Conservation (phyloP, 2,113 vertebrate genomes). For the Triplophysa tibetana region DNA sequence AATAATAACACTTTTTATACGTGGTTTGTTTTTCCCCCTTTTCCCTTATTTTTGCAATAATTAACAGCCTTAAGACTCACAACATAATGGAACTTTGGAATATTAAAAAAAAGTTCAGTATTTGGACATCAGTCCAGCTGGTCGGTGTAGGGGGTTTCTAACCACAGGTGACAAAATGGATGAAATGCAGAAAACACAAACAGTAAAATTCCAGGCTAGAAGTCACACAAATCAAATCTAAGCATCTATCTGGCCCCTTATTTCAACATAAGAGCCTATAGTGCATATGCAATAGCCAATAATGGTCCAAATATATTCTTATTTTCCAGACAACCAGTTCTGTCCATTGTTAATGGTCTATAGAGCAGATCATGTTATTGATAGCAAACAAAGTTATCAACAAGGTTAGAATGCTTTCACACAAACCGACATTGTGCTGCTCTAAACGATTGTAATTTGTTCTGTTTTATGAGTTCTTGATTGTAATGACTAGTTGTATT, state of each 20-base stretch:
- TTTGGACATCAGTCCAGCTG: slow-evolving; percentile 26
- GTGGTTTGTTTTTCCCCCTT: too few relatives aligned
- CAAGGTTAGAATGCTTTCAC: background rate
- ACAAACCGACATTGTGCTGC: background rate
- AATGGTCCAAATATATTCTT: too few relatives aligned
- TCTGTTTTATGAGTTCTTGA: background rate
- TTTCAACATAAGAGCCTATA: too few relatives aligned
- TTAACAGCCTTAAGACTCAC: background rate
- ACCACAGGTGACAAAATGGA: background rate
- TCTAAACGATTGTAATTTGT: background rate
- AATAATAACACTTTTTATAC: too few relatives aligned
- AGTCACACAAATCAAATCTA: slow-evolving; percentile 13
- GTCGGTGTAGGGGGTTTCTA: background rate
- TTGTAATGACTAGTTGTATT: background rate
- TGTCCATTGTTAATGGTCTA: too few relatives aligned
- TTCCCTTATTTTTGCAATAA: background rate
- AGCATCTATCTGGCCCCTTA: background rate
- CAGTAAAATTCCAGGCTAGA: slow-evolving; percentile 9
- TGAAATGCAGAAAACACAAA: slow-evolving; percentile 35
- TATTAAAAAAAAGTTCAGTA: background rate
- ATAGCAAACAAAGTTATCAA: background rate
- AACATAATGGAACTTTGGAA: background rate
- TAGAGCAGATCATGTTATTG: background rate
- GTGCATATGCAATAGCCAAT: too few relatives aligned
- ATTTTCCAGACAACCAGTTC: too few relatives aligned